phyloP scores from a whole-genome alignment of 1,140 invertebrate genomes.

The Rhyzopertha dominica region DNA sequence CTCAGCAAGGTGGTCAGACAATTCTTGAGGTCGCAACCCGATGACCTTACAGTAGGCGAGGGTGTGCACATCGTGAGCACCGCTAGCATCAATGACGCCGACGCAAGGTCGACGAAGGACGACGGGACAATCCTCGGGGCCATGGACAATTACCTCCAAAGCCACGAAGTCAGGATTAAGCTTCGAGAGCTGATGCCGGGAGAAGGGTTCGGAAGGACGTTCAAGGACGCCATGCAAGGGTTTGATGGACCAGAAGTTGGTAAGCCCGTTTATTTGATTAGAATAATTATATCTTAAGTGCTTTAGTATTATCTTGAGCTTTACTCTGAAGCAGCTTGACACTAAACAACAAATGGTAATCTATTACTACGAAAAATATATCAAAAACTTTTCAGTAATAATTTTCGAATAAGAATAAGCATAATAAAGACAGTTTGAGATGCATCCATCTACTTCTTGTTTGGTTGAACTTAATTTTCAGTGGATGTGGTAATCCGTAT shows the following conservation, averaged over 20 bases:
- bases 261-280: conserved; percentile 12
- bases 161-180: conserved; percentile 64
- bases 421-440: too few relatives aligned
- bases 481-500: too few relatives aligned
- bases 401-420: too few relatives aligned
- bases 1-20: conserved; percentile 39
- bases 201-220: conserved; percentile 38
- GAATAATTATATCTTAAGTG: too few relatives aligned
- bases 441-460: too few relatives aligned
- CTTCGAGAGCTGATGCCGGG: conserved; percentile 57
- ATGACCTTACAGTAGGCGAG: conserved; percentile 53
- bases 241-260: conserved; percentile 36
- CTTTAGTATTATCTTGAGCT: too few relatives aligned
- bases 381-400: too few relatives aligned
- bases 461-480: too few relatives aligned
- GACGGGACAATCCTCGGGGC: conserved; percentile 51
- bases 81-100: conserved; percentile 38
- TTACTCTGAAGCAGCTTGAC: too few relatives aligned
- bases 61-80: conserved; percentile 57
- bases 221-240: conserved; percentile 40
- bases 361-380: too few relatives aligned
- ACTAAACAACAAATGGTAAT: too few relatives aligned
- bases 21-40: conserved; percentile 37
- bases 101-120: conserved; percentile 46
- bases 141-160: conserved; percentile 60